Evolutionary conservation across 2,797 vertebrate genomes (phyloP), one percentile per base, ranked within the genome.

Genomic region (Anas bahamensis): DNA sequence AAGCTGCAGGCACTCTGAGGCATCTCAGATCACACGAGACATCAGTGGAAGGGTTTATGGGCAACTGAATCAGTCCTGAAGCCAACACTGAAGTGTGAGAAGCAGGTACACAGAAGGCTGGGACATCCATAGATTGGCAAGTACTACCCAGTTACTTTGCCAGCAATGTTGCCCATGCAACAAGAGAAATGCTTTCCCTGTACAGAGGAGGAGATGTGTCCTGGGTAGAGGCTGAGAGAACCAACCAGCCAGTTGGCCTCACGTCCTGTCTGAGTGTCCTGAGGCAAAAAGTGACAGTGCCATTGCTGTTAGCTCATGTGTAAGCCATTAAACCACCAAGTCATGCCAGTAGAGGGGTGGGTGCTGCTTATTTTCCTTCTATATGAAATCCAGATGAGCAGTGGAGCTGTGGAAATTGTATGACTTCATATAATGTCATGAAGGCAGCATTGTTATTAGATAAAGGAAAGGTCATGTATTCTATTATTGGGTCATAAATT

Each of bases 141-240:
- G 28, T 21, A 19, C 29, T 35, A 17, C 70, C 42, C 22, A 13
- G 19, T 52, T 82, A 42, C 46, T 77, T 77, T 77, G 18, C 6
- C 31, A 55, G 1, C 0, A 0, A 46, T 5, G 46, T 17, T 71
- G 18, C 46, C 42, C 41, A 44, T 13, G 22, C 44, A 69, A 42
- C 24, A 22, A 23, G 17, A 83, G 41, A 75, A 65, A 21, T 21
- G 15, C 14, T 74, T 74, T 79, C 35, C 52, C 18, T 41, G 4
- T 48, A 23, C 7, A 70, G 33, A 73, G 22, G 48, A 80, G 14
- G 31, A 65, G 57, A 24, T 37, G 24, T 37, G 29, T 33, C 35
- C 52, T 90, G 73, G 41, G 10, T 75, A 29, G 17, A 71, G 21
- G 23, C 24, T 16, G 37, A 60, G 19, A 70, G 41, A 23, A 83